phyloP scores from a whole-genome alignment of 2,888 invertebrate genomes.

The Rotaria macrura region DNA sequence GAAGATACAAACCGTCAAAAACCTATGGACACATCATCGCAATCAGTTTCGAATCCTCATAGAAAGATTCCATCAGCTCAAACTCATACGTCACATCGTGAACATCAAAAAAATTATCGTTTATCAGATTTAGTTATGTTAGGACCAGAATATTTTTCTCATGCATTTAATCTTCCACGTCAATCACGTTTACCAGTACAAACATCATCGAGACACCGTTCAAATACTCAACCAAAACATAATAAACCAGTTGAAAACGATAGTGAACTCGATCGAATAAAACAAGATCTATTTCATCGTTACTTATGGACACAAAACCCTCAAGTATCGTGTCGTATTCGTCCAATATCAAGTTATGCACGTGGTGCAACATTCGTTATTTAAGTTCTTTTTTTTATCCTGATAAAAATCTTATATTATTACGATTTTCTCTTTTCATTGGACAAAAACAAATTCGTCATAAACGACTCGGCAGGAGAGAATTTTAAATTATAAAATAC shows the following conservation, averaged over 20 bases:
- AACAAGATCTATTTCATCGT: slow-evolving; percentile 15
- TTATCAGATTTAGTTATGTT: background rate
- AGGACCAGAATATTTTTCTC: background rate
- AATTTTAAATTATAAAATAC: no score
- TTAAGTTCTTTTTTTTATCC: background rate
- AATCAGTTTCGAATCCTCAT: background rate
- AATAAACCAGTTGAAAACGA: background rate
- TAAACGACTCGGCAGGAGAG: no score
- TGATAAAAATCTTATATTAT: no score
- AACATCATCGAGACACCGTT: background rate
- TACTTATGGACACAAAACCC: slow-evolving; percentile 15
- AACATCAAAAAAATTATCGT: background rate
- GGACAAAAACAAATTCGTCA: no score
- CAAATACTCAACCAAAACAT: background rate
- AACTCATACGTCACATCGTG: background rate
- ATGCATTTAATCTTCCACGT: background rate
- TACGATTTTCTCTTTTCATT: no score
- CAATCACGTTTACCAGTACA: background rate
- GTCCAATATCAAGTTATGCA: background rate
- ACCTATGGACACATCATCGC: background rate
- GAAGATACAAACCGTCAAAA: background rate
- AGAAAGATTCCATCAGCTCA: background rate
- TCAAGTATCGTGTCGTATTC: slow-evolving; percentile 9
- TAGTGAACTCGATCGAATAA: background rate
- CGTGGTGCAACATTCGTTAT: background rate